Base-by-base conservation (phyloP, 2,888 invertebrate genomes). In the Hypselothyrea guttata region DNA sequence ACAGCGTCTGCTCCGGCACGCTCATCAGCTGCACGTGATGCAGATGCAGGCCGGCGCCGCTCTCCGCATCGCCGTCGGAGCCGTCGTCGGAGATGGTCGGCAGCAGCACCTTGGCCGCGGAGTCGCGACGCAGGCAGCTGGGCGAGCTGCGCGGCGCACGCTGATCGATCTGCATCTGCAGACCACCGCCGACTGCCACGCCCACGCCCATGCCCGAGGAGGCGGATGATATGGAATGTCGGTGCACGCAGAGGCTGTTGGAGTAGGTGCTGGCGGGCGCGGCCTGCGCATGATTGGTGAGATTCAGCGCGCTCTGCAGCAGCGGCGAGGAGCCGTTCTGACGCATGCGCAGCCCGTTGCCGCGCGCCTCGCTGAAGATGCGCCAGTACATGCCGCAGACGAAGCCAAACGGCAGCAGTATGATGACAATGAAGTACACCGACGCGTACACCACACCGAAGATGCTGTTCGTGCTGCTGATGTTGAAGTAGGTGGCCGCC, bases 371-470 rank as follows among this genome's bases (percentile, higher is more conserved):
- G 5, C 89, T 88, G 56, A 90, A 89, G 52, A 90, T 90, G 47
- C 90, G 85, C 90, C 90, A 90, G 44, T 90, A 90, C 90, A 90
- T 90, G 42, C 89, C 88, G 37, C 90, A 90, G 0, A 90, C 90
- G 18, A 90, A 87, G 12, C 88, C 88, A 44, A 90, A 90, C 4
- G 90, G 90, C 79, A 90, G 64, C 64, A 90, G 40, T 1, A 90
- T 90, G 45, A 90, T 90, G 9, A 90, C 83, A 13, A 89, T 82
- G 56, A 90, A 90, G 55, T 90, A 90, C 2, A 88, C 69, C 30
- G 86, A 84, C 8, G 90, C 89, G 56, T 83, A 90, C 5, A 86
- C 62, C 56, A 89, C 86, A 11, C 87, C 88, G 27, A 88, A 89
- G 22, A 88, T 79, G 56, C 79, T 85, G 49, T 75, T 85, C 1